Evolutionary conservation across 2,797 vertebrate genomes (phyloP).

Genomic region (Mareca strepera): DNA sequence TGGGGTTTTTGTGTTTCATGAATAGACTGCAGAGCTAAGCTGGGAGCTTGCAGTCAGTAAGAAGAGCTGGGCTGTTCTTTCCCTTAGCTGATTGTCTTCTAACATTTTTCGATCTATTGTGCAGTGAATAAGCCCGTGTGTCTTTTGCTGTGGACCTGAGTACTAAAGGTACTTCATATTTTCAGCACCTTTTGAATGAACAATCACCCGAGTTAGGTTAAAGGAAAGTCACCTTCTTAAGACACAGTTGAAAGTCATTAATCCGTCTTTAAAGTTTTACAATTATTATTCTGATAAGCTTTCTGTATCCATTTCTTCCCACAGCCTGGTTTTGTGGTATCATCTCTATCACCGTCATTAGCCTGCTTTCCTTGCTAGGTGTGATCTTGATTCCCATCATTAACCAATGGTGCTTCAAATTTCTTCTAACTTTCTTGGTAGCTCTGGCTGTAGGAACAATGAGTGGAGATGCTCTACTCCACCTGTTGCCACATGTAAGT

Average conservation of each 20-base stretch:
- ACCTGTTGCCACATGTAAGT: conserved; percentile 96
- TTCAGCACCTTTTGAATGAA: neutral
- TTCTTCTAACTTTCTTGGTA: conserved; percentile 97
- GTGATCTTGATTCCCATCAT: conserved; percentile 96
- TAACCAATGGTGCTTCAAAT: conserved; percentile 98
- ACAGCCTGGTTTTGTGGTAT: conserved; percentile 93
- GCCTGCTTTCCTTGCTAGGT: conserved; percentile 95
- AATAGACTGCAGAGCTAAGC: neutral
- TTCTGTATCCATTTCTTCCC: conserved; percentile 63
- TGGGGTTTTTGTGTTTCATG: neutral
- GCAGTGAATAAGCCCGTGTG: neutral
- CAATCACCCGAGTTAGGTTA: neutral
- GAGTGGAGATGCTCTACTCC: conserved; percentile 96
- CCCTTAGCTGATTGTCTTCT: neutral
- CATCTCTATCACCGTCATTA: conserved; percentile 97
- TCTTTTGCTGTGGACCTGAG: neutral
- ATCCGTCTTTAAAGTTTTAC: neutral
- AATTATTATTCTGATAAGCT: conserved; percentile 45
- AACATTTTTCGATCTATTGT: neutral
- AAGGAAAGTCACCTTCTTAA: neutral
- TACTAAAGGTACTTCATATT: neutral
- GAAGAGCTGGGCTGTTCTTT: neutral
- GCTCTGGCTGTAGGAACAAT: conserved; percentile 97
- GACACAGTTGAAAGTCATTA: conserved; percentile 4
- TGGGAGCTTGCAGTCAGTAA: neutral